Base-by-base conservation (phyloP, 2,888 invertebrate genomes). In the Aleiodes leptofemur region DNA sequence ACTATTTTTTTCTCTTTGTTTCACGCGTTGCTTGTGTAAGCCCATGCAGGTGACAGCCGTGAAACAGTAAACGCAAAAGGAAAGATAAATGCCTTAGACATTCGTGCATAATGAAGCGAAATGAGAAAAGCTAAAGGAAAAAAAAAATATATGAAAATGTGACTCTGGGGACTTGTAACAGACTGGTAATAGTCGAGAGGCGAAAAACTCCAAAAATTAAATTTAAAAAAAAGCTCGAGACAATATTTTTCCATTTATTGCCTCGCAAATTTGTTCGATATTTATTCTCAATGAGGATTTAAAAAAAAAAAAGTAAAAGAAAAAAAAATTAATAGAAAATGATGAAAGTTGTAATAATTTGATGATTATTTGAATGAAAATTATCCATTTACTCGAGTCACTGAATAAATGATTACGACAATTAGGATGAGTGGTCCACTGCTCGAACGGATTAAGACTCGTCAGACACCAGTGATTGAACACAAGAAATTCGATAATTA, bases 221-320 rank as follows among this genome's bases (percentile, higher is more conserved):
- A 23, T 23, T 1, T 1, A 34, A 59, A 34, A 59, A 34, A 59
- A 34, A 48, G 48, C 43, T 29, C 64, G 64, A 64, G 64, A 64
- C 64, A 64, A 64, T 70, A 70, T 70, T 70, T 23, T 23, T 70
- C 14, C 29, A 71, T 50, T 71, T 57, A 50, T 59, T 71, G 71
- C 71, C 71, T 71, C 57, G 68, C 29, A 31, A 23, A 68, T 51
- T 31, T 50, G 68, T 68, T 68, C 68, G 68, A 68, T 68, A 68
- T 50, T 23, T 31, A 68, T n/a, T 51, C 50, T 31, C 50, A 29
- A n/a, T 68, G 29, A 51, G 29, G 29, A 51, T 64, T 23, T 13
- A 64, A 61, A 61, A 34, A 34, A 34, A 34, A 34, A 34, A 4
- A 0, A 6, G 4, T 3, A 6, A 6, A 34, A 34, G 3, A 34